phyloP scores from a whole-genome alignment of 2,888 invertebrate species.

The Pristionchus arcanus region DNA sequence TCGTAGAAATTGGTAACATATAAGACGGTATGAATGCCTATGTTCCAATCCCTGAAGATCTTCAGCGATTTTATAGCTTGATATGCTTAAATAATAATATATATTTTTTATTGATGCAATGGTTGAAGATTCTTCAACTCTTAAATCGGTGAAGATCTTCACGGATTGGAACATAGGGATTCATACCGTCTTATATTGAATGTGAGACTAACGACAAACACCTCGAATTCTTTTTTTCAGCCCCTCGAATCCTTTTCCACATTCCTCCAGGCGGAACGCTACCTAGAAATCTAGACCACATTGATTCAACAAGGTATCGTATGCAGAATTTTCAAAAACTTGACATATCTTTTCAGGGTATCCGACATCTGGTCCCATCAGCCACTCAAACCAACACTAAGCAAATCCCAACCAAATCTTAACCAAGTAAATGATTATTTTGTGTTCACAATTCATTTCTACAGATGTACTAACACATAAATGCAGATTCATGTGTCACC shows the following conservation, averaged over 20 bases:
- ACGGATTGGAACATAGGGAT: no score
- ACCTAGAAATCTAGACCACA: conserved; percentile 12
- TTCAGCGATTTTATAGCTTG: no score
- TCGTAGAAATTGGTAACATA: no score
- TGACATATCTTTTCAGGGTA: background rate
- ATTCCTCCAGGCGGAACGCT: conserved; percentile 23
- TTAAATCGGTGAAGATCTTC: no score
- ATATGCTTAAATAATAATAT: background rate
- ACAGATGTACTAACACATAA: background rate
- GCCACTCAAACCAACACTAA: conserved; percentile 40
- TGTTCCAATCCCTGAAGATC: no score
- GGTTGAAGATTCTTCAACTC: no score
- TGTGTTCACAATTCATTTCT: background rate
- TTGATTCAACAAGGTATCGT: conserved; percentile 24
- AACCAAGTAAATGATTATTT: conserved; percentile 17
- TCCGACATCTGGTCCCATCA: conserved; percentile 9
- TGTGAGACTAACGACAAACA: no score
- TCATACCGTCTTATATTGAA: no score
- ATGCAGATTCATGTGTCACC: conserved; percentile 35
- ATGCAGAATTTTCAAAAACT: no score
- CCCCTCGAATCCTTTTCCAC: conserved; percentile 28
- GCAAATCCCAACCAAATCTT: conserved; percentile 52
- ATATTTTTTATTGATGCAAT: no score
- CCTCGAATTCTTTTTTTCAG: background rate
- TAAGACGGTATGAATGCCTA: no score